Base-by-base conservation (phyloP, 1,140 invertebrate genomes). In the Cyclargus thomasi region DNA sequence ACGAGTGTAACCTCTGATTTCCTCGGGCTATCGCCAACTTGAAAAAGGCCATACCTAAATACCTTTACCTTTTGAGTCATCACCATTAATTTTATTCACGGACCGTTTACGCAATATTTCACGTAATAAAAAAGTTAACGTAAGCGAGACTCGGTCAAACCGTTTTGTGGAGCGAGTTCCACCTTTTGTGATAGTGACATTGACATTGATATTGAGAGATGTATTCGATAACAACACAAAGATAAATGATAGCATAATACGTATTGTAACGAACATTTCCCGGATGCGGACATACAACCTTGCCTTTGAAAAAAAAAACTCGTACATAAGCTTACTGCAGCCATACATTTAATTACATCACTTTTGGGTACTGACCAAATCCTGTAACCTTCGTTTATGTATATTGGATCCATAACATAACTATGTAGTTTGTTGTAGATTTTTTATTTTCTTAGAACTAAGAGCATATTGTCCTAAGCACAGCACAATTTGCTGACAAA, bases 181-280 rank as follows among this genome's bases (percentile, higher is more conserved):
- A 11, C 39, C 39, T 16, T 1, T 47, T 47, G 39, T 47, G 39
- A 47, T 47, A 47, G 14, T 47, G 55, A 21, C 55, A 59, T 59
- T 59, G 55, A 59, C 55, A 59, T 59, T 59, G 18, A 59, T 59
- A 59, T 59, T 59, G 20, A 59, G 20, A 59, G 20, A 59, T 59
- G 20, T 3, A 59, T 20, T 59, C 55, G 18, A 59, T 59, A 59
- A 20, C 55, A 59, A 21, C 10, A 21, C 55, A 20, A 59, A 59
- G 55, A 20, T 21, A 59, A 21, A 20, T 17, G 5, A 11, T n/a
- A 47, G 39, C 14, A 47, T 47, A 18, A 59, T 59, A 59, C 17
- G 20, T 59, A 20, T 59, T 59, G 20, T 20, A 21, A 20, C 10
- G 21, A n/a, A 59, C 21, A 29, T 59, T 59, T 59, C 55, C 55